Conservation (phyloP, 1,140 invertebrate genomes). For the Leptinotarsa texana region DNA sequence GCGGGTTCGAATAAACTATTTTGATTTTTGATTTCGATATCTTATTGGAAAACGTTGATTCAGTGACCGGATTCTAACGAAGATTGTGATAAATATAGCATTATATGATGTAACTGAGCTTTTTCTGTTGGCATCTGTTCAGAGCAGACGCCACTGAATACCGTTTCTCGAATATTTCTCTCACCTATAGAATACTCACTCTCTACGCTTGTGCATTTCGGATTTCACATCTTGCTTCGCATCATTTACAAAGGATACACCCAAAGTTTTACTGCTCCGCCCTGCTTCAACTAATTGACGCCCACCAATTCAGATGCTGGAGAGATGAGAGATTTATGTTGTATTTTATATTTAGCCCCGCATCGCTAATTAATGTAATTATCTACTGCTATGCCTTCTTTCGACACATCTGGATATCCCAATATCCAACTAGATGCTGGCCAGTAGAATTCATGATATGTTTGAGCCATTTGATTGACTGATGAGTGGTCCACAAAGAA, state of each 20-base stretch:
- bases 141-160: too few relatives aligned
- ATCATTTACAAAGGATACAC: slow-evolving; percentile 29
- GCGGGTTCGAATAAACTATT: too few relatives aligned
- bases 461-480: neutral
- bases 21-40: too few relatives aligned
- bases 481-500: neutral
- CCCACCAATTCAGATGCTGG: slow-evolving; percentile 23
- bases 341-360: slow-evolving; percentile 26
- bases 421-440: neutral
- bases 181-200: too few relatives aligned
- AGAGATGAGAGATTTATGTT: slow-evolving; percentile 29
- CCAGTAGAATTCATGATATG: neutral
- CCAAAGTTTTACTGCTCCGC: slow-evolving; percentile 29
- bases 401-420: slow-evolving; percentile 5
- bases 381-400: slow-evolving; percentile 11
- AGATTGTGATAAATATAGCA: too few relatives aligned
- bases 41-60: too few relatives aligned
- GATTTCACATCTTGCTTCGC: slow-evolving; percentile 6
- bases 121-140: too few relatives aligned
- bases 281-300: slow-evolving; percentile 23
- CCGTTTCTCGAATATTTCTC: too few relatives aligned
- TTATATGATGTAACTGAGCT: too few relatives aligned
- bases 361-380: slow-evolving; percentile 26
- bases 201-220: neutral
- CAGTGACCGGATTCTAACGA: too few relatives aligned